Evolutionary conservation across 2,113 vertebrate genomes (phyloP), one percentile per base, ranked within the genome.

Genomic region (Engystomops pustulosus): DNA sequence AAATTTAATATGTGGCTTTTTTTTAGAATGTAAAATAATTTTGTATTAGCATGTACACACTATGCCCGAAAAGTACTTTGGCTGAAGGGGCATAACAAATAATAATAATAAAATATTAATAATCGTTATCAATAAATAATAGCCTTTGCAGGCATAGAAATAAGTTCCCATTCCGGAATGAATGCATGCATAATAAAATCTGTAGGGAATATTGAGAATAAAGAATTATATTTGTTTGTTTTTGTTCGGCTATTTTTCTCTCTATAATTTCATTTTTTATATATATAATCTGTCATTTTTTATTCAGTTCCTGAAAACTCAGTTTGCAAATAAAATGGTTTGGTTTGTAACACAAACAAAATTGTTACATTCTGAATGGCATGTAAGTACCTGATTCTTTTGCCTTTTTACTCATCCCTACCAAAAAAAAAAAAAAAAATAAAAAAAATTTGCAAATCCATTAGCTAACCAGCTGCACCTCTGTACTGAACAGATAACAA

Each of bases 381-480:
- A 95, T 96, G 95, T 97, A 95, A 96, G 96, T 97, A 99, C 96
- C 97, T 98, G 96, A 97, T 97, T 97, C 95, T 96, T 84, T 95
- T 94, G 93, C 93, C 94, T 95, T 95, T 96, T 77, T 95, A 95
- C 95, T 95, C 96, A 98, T 98, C 96, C 96, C 94, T 95, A 95
- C 96, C 96, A 96, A 97, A 98, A 89, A 55, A 86, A 78, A 78
- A 41, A 85, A 38, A 87, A 92, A 94, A 98, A 85, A 72, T 34
- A 85, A 92, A 94, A 92, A 94, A 98, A 98, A 98, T 96, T 96
- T 95, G 95, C 96, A 98, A 99, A 98, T 99, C 97, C 98, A 98
- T 98, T 98, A 95, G 96, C 96, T 96, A 96, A 98, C 96, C 98
- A 99, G 97, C 97, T 99, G 97, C 96, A 98, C 97, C 98, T 99